A percentile compares a stretch with the other conserved stretches of the same genome.
Evolutionary conservation across 2,113 vertebrate genomes (phyloP).

Genomic region (Gracilinanus agilis): DNA sequence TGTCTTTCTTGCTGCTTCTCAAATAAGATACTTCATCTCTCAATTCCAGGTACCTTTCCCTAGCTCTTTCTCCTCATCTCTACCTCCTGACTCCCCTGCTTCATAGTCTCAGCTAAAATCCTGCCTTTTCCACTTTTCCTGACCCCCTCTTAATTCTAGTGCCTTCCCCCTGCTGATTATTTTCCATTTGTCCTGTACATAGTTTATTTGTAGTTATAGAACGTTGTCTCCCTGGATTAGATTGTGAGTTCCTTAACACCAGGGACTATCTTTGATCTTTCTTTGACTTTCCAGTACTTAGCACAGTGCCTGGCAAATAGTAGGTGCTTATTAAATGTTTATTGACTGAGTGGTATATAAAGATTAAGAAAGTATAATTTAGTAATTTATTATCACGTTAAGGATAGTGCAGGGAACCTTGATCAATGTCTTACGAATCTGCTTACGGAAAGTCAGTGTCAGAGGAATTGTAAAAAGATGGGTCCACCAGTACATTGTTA

Average conservation of each 20-base stretch:
- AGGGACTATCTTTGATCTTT: neutral
- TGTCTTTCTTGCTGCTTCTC: neutral
- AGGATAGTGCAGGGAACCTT: neutral
- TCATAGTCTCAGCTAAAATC: neutral
- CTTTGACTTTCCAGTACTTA: neutral
- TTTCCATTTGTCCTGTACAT: neutral
- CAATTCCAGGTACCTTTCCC: neutral
- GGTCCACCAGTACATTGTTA: neutral
- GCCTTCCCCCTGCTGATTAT: neutral
- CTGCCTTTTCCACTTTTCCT: neutral
- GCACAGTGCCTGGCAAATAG: neutral
- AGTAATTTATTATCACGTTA: neutral
- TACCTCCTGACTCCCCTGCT: neutral
- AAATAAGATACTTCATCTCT: neutral
- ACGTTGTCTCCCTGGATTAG: neutral
- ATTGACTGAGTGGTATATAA: neutral
- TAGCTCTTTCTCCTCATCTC: neutral
- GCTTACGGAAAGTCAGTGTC: neutral
- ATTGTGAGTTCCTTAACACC: neutral
- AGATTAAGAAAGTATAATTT: neutral
- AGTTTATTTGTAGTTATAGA: neutral
- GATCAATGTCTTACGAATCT: neutral
- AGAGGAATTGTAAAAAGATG: neutral
- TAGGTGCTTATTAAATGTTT: neutral
- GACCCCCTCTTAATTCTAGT: neutral